Evolutionary conservation across 2,888 invertebrate genomes (phyloP).

Genomic region (Mactromeris polynyma): DNA sequence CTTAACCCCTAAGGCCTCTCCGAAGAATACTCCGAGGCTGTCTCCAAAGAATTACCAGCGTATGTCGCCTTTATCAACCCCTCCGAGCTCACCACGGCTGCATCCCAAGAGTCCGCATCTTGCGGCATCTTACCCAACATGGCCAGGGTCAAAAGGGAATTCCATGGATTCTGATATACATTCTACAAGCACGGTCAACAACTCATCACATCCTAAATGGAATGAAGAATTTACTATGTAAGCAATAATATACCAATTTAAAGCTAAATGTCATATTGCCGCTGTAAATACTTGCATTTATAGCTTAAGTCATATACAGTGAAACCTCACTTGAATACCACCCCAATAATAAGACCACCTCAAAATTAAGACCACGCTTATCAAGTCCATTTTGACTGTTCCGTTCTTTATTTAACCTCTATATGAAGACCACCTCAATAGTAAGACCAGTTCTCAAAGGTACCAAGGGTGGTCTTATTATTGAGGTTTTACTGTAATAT

Average conservation of each 20-base stretch:
- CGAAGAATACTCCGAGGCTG: conserved; percentile 62
- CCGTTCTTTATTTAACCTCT: too few species aligned
- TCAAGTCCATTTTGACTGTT: too few species aligned
- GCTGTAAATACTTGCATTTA: too few species aligned
- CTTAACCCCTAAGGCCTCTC: conserved; percentile 64
- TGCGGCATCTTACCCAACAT: background rate
- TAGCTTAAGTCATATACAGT: too few species aligned
- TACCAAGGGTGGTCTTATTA: too few species aligned
- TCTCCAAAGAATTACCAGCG: conserved; percentile 70
- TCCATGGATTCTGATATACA: conserved; percentile 55
- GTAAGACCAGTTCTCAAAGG: too few species aligned
- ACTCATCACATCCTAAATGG: conserved; percentile 80
- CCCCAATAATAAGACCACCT: too few species aligned
- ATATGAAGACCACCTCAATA: too few species aligned
- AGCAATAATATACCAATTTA: background rate
- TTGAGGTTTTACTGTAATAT: too few species aligned
- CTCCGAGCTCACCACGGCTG: conserved; percentile 29
- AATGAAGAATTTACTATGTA: conserved; percentile 83
- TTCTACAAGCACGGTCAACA: conserved; percentile 75
- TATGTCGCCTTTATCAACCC: conserved; percentile 47
- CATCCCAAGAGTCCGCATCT: background rate
- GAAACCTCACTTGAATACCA: too few species aligned
- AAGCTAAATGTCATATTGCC: too few species aligned
- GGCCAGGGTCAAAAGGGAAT: background rate
- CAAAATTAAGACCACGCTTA: too few species aligned